Evolutionary conservation across 2,113 vertebrate species (phyloP), one percentile per base, ranked within the genome.

Genomic region (Porphyrio hochstetteri): DNA sequence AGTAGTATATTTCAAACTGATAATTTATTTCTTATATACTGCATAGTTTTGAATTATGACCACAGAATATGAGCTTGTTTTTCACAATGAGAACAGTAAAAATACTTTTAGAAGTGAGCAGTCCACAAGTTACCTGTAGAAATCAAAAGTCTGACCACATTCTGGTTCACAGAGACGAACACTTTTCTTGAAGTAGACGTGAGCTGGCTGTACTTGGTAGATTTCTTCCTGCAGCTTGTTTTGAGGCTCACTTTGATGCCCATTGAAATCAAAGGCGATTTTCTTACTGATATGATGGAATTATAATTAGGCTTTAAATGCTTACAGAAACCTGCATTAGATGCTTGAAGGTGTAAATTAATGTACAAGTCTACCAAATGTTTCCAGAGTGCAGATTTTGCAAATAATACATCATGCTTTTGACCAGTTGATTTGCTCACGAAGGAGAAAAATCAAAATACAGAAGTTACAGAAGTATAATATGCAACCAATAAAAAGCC

Each of bases 341-440:
- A 29, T 78, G 17, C 5, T 4, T 60, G 24, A 60, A n/a, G 56
- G 33, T 0, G 2, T 75, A 86, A 53, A 69, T 64, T 38, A 53
- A 68, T 38, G 9, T 86, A 11, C 70, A 76, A 35, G 2, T 13
- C 50, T 67, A 40, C 44, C 17, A 74, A 69, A 48, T 69, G 27
- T 53, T 81, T 85, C 35, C 64, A 29, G 52, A 60, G 29, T 64
- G 33, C 40, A 88, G 2, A 68, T 79, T 84, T 89, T 68, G 28
- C 23, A 57, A 35, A 23, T 70, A 53, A 8, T 10, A 6, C 2
- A 1, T 92, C 23, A 16, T 0, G 0, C 25, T 83, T 88, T 78
- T 75, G 35, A 70, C 11, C 12, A 29, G 7, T 74, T 69, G 13
- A 25, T 92, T 77, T 70, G 16, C 40, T 90, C 25, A 29, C 40